Evolutionary conservation across 2,888 invertebrate species (phyloP).

Genomic region (Amitus sp.): DNA sequence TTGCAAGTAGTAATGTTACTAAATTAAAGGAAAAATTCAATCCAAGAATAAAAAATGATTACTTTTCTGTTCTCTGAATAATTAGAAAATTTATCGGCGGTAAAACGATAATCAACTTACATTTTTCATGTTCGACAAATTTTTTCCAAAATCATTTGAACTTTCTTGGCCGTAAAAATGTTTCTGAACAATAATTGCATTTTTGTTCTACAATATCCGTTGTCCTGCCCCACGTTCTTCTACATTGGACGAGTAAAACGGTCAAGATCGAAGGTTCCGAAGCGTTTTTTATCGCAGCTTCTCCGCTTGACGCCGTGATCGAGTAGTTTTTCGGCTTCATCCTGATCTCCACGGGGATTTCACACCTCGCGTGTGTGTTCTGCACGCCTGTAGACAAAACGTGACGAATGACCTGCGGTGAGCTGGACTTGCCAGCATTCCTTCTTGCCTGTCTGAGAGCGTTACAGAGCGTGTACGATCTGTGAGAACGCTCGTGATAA

Average conservation of each 20-base stretch:
- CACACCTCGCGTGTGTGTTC: conserved; percentile 49
- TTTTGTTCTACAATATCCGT: no score
- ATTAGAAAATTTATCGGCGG: no score
- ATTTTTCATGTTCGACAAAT: no score
- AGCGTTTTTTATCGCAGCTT: conserved; percentile 16
- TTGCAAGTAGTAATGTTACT: no score
- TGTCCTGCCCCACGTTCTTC: background rate
- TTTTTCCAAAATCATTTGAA: no score
- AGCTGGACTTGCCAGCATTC: conserved; percentile 39
- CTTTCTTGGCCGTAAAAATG: no score
- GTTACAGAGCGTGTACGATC: conserved; percentile 30
- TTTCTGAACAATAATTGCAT: no score
- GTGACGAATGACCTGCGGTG: conserved; percentile 50
- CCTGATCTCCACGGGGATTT: conserved; percentile 41
- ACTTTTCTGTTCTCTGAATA: no score
- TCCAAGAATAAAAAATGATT: no score
- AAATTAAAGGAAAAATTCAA: no score
- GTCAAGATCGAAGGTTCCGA: background rate
- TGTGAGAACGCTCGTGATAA: conserved; percentile 52
- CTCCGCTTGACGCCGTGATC: conserved; percentile 31
- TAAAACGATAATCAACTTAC: no score
- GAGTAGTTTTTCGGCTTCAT: conserved; percentile 39
- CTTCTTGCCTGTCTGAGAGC: conserved; percentile 40
- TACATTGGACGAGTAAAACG: background rate
- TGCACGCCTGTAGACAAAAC: conserved; percentile 47